Base-by-base conservation (phyloP, 2,113 vertebrate species). In the Centropus bengalensis region DNA sequence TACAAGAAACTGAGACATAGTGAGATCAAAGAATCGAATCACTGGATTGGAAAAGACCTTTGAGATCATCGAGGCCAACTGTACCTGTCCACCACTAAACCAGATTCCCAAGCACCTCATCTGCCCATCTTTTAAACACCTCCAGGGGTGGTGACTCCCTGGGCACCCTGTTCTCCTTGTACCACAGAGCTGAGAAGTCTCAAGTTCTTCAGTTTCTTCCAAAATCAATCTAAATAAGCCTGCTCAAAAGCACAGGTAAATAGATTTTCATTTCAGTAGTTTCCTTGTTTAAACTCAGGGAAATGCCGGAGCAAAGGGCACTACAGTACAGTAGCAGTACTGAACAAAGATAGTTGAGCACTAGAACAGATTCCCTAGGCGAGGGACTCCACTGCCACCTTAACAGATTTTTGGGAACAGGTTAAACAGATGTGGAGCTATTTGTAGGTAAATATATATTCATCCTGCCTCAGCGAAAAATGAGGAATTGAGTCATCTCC, bases 231-330 rank as follows among this genome's bases (percentile, higher is more conserved):
- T 44, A 47, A 82, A 20, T 14, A 74, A 24, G 27, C 21, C 19
- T 63, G 5, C 45, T 85, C 14, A 51, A 64, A 62, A 70, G 6
- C 21, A 60, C 0, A 58, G 24, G 23, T 32, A 23, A 83, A 10
- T 9, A 8, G 26, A 55, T 60, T 59, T 89, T n/a, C 44, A 26
- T 87, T 70, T 81, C 44, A 16, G 40, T 69, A 68, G 32, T 64
- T 59, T 59, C 19, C 54, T 70, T 76, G 33, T 47, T 70, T 0
- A 0, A 55, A 86, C 71, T 38, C 54, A 58, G 0, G 0, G 68
- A 80, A 89, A 71, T 24, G 38, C n/a, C 54, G 0, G 4, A 75
- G 54, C 51, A 52, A 52, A 74, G 8, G 21, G 40, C 51, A 26
- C 14, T 15, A 9, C 23, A 60, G 32, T 20, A 27, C 11, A 56